Percentiles rank a stretch among this genome's conserved stretches.
Conservation (phyloP, 2,113 vertebrate species). For the Aythya baeri region DNA sequence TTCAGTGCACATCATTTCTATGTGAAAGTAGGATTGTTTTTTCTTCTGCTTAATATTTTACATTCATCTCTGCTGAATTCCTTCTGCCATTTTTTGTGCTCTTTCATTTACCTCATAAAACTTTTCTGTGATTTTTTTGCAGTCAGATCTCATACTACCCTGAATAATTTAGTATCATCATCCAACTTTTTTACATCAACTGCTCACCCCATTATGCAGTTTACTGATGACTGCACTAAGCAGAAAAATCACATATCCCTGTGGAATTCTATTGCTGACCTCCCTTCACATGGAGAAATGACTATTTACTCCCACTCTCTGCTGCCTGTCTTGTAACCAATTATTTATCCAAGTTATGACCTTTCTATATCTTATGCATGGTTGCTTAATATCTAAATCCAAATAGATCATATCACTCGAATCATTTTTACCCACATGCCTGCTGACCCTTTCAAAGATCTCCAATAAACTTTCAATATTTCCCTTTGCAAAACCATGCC, state of each 20-base stretch:
- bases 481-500: neutral
- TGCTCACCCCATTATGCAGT: neutral
- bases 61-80: neutral
- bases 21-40: neutral
- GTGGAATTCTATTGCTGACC: neutral
- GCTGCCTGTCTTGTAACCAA: neutral
- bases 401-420: slow-evolving; percentile 9
- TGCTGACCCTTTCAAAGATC: neutral
- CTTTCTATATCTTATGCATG: neutral
- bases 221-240: slow-evolving; percentile 16
- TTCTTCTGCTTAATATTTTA: neutral
- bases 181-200: neutral
- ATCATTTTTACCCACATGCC: neutral
- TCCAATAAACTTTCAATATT: neutral
- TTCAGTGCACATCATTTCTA: neutral
- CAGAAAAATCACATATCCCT: neutral
- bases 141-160: neutral
- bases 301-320: neutral
- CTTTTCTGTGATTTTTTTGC: neutral
- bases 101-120: neutral
- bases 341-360: neutral
- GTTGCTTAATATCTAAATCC: neutral
- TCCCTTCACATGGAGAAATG: neutral
- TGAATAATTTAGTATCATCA: slow-evolving; percentile 24
- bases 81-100: neutral